phyloP scores from a whole-genome alignment of 2,888 invertebrate genomes.

The Sphaerophoria rueppellii region DNA sequence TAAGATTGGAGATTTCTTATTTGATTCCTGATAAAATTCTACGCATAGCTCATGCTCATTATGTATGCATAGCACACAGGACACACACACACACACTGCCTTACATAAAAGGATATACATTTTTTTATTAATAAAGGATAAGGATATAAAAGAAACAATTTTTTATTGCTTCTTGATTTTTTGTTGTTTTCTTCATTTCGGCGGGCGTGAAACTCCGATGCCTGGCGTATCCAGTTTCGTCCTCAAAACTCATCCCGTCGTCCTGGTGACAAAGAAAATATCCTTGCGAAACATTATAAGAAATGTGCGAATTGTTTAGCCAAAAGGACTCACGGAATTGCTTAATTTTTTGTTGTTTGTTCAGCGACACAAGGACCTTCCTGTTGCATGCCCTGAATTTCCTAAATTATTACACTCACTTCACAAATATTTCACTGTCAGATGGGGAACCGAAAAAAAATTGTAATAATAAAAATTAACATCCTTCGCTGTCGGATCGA shows the following conservation, averaged over 20 bases:
- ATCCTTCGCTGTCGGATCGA: not conserved
- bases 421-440: conserved; percentile 30
- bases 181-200: not conserved
- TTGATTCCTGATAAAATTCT: conserved; percentile 45
- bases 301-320: too few species aligned
- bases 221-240: not conserved
- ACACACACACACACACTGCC: conserved; percentile 1
- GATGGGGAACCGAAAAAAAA: not conserved
- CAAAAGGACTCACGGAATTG: not conserved
- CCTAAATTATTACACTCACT: conserved; percentile 45
- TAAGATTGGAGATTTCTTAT: conserved; percentile 23
- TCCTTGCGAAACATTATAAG: too few species aligned
- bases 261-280: too few species aligned
- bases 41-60: conserved; percentile 31
- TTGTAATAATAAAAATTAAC: not conserved
- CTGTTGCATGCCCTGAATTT: conserved; percentile 56
- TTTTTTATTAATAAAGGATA: conserved; percentile 59
- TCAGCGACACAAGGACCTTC: conserved; percentile 23
- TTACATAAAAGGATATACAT: conserved; percentile 30
- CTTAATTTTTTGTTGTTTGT: conserved; percentile 20
- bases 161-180: conserved; percentile 21
- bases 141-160: not conserved
- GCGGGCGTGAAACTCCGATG: not conserved
- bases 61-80: conserved; percentile 51
- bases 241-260: too few species aligned